phyloP scores from a whole-genome alignment of 2,888 invertebrate genomes.

The Lasioglossum marginatum region DNA sequence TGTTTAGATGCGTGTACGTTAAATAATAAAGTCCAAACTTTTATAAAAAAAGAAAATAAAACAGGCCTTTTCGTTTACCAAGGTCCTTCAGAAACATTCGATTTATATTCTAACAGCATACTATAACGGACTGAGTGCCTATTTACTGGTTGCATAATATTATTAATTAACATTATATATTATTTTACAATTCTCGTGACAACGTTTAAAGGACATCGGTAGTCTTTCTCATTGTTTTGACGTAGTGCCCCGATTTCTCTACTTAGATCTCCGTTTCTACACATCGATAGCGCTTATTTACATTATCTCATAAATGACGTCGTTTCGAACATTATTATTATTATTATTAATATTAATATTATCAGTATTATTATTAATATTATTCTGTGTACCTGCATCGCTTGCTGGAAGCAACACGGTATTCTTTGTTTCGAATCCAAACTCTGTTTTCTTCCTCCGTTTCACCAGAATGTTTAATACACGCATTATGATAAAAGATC shows the following conservation, averaged over 20 bases:
- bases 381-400: constrained; percentile 53
- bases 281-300: constrained; percentile 81
- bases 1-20: constrained; percentile 55
- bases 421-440: constrained; percentile 63
- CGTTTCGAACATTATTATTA: constrained; percentile 58
- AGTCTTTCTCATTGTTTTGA: constrained; percentile 45
- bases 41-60: constrained; percentile 58
- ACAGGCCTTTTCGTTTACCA: constrained; percentile 75
- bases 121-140: constrained; percentile 77
- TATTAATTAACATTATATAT: constrained; percentile 82
- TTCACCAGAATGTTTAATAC: constrained; percentile 73
- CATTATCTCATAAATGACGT: constrained; percentile 78
- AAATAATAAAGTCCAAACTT: constrained; percentile 53
- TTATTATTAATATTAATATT: constrained; percentile 28
- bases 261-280: constrained; percentile 74
- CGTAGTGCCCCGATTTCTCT: constrained; percentile 62
- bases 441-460: constrained; percentile 59
- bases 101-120: constrained; percentile 76
- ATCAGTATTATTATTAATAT: constrained; percentile 31
- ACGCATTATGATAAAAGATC: constrained; percentile 83
- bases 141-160: constrained; percentile 77
- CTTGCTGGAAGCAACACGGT: constrained; percentile 73
- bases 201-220: constrained; percentile 62
- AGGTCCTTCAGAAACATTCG: constrained; percentile 78
- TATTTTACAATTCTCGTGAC: constrained; percentile 80